phyloP scores from a whole-genome alignment of 2,797 vertebrate genomes.

The Phoeniculus purpureus region DNA sequence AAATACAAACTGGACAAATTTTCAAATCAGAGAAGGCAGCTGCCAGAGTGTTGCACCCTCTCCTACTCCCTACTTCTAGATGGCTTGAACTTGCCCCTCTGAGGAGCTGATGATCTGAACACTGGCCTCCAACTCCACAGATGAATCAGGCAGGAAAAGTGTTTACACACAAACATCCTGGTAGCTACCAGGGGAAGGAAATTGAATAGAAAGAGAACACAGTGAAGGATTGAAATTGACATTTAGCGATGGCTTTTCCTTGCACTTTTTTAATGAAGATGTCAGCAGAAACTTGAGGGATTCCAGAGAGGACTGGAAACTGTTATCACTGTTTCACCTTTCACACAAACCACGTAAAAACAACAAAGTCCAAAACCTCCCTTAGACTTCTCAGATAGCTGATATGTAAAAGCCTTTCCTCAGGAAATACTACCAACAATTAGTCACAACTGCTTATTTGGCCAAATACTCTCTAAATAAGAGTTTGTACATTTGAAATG shows the following conservation, averaged over 20 bases:
- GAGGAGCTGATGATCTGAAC: not conserved
- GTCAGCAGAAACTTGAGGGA: constrained; percentile 16
- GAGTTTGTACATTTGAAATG: not conserved
- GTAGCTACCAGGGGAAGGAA: constrained; percentile 49
- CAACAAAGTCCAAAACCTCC: accelerated
- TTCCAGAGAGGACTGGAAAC: not conserved
- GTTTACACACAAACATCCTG: constrained; percentile 48
- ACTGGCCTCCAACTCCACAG: not conserved
- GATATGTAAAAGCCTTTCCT: not conserved
- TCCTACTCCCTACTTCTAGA: not conserved
- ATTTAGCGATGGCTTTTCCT: not conserved
- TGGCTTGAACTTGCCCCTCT: not conserved
- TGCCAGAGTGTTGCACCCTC: constrained; percentile 2
- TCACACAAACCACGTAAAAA: not conserved
- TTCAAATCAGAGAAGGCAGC: not conserved
- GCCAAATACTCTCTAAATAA: not conserved
- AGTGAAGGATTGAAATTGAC: constrained; percentile 25
- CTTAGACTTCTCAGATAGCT: not conserved
- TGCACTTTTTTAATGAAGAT: not conserved
- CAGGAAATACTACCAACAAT: not conserved
- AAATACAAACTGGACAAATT: not conserved
- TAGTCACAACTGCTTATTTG: not conserved
- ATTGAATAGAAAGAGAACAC: not conserved
- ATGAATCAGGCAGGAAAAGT: constrained; percentile 39
- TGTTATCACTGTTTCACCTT: not conserved